phyloP scores from a whole-genome alignment of 2,888 invertebrate species.

The Argyresthia goedartella region DNA sequence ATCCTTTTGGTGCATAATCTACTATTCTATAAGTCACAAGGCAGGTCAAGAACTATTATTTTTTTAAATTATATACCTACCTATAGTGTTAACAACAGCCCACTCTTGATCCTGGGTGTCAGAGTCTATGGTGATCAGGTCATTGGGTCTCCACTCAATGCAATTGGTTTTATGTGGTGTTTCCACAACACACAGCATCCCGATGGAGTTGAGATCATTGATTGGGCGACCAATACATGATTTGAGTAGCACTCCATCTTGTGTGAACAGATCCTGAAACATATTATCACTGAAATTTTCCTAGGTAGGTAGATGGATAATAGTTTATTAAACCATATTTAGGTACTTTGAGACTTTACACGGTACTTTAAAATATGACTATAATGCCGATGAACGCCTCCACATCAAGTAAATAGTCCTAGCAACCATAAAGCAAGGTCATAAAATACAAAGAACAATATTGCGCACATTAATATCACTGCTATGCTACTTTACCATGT shows the following conservation, averaged over 20 bases:
- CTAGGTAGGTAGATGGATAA: too few relatives aligned
- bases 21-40: too few relatives aligned
- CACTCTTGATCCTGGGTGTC: slow-evolving; percentile 87
- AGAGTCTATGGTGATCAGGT: slow-evolving; percentile 80
- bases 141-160: slow-evolving; percentile 88
- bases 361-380: too few relatives aligned
- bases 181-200: slow-evolving; percentile 78
- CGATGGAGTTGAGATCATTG: slow-evolving; percentile 74
- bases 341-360: not conserved
- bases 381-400: too few relatives aligned
- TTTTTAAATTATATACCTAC: slow-evolving; percentile 28
- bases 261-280: slow-evolving; percentile 80
- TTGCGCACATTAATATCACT: not conserved
- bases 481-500: slow-evolving; percentile 34
- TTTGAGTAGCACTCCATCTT: slow-evolving; percentile 82
- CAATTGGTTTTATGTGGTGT: slow-evolving; percentile 71
- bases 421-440: not conserved
- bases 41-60: too few relatives aligned
- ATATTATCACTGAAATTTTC: too few relatives aligned
- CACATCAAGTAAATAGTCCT: not conserved
- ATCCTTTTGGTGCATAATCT: too few relatives aligned
- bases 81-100: slow-evolving; percentile 85
- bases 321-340: too few relatives aligned
- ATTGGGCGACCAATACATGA: slow-evolving; percentile 73
- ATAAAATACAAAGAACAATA: slow-evolving; percentile 9